phyloP scores from a whole-genome alignment of 2,888 invertebrate genomes.

The Thalpophila matura region DNA sequence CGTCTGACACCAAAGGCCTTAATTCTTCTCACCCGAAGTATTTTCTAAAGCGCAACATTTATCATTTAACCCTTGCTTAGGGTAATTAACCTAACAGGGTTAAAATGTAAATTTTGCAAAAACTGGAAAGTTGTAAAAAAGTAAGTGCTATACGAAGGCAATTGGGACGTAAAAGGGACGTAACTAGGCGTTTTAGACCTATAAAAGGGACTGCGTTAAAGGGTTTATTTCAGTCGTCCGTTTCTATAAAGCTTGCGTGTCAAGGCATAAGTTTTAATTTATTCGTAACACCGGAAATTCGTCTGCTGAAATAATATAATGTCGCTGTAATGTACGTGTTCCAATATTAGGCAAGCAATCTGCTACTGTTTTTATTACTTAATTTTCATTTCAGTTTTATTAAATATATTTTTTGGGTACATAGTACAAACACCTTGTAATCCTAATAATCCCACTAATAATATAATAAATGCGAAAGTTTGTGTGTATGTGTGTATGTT shows the following conservation, averaged over 20 bases:
- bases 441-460: too few relatives aligned
- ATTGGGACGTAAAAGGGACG: constrained; percentile 59
- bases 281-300: constrained; percentile 29
- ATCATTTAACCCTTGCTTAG: constrained; percentile 79
- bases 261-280: constrained; percentile 47
- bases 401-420: neutral
- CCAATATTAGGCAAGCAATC: constrained; percentile 8
- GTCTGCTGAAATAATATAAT: constrained; percentile 9
- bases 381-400: neutral
- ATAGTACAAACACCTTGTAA: too few relatives aligned
- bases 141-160: constrained; percentile 65
- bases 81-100: constrained; percentile 78
- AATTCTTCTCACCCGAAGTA: constrained; percentile 78
- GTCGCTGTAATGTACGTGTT: constrained; percentile 3
- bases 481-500: too few relatives aligned
- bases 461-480: too few relatives aligned
- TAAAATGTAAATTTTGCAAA: constrained; percentile 65
- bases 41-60: constrained; percentile 81
- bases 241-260: constrained; percentile 11
- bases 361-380: constrained; percentile 16
- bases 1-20: constrained; percentile 75
- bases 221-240: constrained; percentile 25
- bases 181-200: constrained; percentile 57
- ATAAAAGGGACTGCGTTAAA: constrained; percentile 30
- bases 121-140: constrained; percentile 66